Evolutionary conservation across 2,888 invertebrate genomes (phyloP).

Genomic region (Orthosia cruda): DNA sequence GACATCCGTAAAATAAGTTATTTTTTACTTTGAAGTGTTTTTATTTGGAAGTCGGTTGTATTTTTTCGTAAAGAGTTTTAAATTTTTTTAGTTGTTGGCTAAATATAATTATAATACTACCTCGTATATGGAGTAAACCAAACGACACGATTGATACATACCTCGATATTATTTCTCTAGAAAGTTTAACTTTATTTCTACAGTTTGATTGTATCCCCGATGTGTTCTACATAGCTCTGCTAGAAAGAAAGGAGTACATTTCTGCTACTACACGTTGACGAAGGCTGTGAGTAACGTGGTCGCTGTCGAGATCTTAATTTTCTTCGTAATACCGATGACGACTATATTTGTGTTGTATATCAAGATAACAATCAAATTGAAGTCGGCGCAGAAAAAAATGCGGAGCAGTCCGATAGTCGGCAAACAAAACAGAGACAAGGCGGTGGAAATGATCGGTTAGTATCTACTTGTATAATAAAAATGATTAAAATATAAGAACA

Average conservation of each 20-base stretch:
- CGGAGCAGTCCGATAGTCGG: slow-evolving; percentile 88
- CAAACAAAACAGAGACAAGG: slow-evolving; percentile 89
- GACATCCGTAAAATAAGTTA: too few relatives aligned
- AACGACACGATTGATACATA: too few relatives aligned
- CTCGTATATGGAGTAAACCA: too few relatives aligned
- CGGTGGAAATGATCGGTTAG: slow-evolving; percentile 96
- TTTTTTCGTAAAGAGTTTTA: too few relatives aligned
- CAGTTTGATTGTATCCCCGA: slow-evolving; percentile 95
- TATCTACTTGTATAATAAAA: slow-evolving; percentile 18
- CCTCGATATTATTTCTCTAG: too few relatives aligned
- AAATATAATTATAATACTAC: too few relatives aligned
- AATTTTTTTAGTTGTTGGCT: too few relatives aligned
- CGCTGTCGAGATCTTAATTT: slow-evolving; percentile 94
- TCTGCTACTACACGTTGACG: slow-evolving; percentile 83
- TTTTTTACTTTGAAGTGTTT: too few relatives aligned
- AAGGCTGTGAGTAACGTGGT: slow-evolving; percentile 82
- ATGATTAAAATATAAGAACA: background rate
- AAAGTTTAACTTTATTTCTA: too few relatives aligned
- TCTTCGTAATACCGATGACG: slow-evolving; percentile 96
- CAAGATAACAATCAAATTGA: slow-evolving; percentile 94
- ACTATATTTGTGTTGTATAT: slow-evolving; percentile 96
- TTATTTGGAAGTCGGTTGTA: too few relatives aligned
- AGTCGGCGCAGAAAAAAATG: slow-evolving; percentile 91
- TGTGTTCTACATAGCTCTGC: slow-evolving; percentile 82
- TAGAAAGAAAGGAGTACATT: slow-evolving; percentile 83